phyloP scores from a whole-genome alignment of 1,140 invertebrate species.

The Drosophila pandora region DNA sequence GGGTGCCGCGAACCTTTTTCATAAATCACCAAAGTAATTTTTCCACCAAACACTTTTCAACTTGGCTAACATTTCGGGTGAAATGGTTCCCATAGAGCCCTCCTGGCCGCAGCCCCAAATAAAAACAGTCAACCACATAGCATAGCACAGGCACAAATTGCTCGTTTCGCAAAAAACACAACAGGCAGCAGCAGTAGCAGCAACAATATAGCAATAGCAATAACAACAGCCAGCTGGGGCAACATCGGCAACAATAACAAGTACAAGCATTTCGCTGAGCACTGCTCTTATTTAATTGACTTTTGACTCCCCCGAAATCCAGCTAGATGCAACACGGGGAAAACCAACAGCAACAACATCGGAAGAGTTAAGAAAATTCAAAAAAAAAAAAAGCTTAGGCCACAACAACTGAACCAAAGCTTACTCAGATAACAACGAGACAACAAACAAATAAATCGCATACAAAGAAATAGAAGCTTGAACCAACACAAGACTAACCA shows the following conservation, averaged over 20 bases:
- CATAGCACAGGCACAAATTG: constrained; percentile 71
- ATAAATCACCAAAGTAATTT: constrained; percentile 64
- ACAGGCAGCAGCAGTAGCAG: constrained; percentile 21
- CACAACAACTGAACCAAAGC: constrained; percentile 24
- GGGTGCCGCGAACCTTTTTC: constrained; percentile 41
- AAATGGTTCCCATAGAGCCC: constrained; percentile 78
- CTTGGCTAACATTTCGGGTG: constrained; percentile 42
- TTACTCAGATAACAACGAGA: constrained; percentile 78
- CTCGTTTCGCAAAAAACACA: constrained; percentile 64
- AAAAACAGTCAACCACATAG: constrained; percentile 51
- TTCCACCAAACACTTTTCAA: constrained; percentile 46
- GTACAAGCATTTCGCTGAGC: constrained; percentile 72
- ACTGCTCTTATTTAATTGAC: constrained; percentile 83
- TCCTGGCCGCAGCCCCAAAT: constrained; percentile 31
- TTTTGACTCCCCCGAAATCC: constrained; percentile 75
- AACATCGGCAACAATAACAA: constrained; percentile 50
- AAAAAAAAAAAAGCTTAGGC: neutral
- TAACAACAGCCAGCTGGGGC: constrained; percentile 19
- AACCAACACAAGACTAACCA: constrained; percentile 31
- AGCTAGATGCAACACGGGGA: constrained; percentile 21
- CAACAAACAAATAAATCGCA: constrained; percentile 82
- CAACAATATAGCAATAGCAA: constrained; percentile 28
- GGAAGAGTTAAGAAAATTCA: constrained; percentile 14
- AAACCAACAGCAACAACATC: constrained; percentile 13
- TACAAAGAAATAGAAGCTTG: constrained; percentile 65